Evolutionary conservation across 1,140 invertebrate genomes (phyloP).

Genomic region (Zeugodacus cucurbitae): DNA sequence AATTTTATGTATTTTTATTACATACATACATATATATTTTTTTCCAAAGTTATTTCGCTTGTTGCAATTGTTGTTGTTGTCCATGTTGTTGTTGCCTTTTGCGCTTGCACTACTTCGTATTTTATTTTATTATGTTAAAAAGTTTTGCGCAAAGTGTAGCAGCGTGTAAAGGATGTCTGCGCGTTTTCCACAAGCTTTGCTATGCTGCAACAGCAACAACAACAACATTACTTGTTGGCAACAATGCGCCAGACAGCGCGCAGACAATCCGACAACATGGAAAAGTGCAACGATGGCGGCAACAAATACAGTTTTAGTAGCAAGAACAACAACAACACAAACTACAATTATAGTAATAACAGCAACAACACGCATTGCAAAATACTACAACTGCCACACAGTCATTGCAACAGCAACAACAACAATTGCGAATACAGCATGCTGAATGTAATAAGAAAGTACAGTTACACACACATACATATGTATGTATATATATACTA

Average conservation of each 20-base stretch:
- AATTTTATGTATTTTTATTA: conserved; percentile 36
- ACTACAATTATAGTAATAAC: neutral
- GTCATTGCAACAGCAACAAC: conserved; percentile 22
- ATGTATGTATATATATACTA: neutral
- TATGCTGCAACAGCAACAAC: neutral
- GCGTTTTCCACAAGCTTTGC: neutral
- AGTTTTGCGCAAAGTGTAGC: conserved; percentile 30
- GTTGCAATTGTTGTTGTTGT: neutral
- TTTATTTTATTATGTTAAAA: conserved; percentile 41
- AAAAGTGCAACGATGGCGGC: neutral
- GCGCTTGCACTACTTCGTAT: neutral
- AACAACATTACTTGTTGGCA: conserved; percentile 41
- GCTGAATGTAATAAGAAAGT: neutral
- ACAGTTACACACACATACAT: no score
- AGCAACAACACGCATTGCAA: conserved; percentile 12
- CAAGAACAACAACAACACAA: neutral
- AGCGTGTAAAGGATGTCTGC: neutral
- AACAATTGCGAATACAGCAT: neutral
- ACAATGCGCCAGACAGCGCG: neutral
- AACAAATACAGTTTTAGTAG: neutral
- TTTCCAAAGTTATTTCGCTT: neutral
- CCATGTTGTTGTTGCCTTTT: neutral
- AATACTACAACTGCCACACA: neutral
- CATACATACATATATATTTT: neutral
- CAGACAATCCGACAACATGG: neutral